Evolutionary conservation across 2,797 vertebrate genomes (phyloP).

Genomic region (Podarcis lilfordi): DNA sequence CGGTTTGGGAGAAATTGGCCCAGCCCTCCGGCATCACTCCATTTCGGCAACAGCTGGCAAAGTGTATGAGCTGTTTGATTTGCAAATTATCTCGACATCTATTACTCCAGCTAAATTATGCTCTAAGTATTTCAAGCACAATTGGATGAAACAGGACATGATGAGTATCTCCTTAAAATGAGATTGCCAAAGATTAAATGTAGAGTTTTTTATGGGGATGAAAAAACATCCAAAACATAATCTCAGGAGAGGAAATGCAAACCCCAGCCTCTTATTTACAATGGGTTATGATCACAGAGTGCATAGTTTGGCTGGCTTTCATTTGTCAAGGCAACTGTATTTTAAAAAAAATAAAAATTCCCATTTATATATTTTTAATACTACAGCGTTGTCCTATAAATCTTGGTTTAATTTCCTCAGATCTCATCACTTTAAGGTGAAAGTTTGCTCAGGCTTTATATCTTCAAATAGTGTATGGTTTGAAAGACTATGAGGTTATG

Average conservation of each 20-base stretch:
- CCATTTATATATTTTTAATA: not conserved
- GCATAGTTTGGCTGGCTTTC: not conserved
- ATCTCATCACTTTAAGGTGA: not conserved
- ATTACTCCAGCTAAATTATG: constrained; percentile 30
- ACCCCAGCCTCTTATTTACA: not conserved
- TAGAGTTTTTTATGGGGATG: not conserved
- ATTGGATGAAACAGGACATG: not conserved
- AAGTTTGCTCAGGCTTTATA: not conserved
- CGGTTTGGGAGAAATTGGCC: not conserved
- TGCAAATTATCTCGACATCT: constrained; percentile 18
- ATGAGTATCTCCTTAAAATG: constrained; percentile 12
- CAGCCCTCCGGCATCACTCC: not conserved
- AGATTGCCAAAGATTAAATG: not conserved
- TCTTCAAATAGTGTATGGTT: not conserved
- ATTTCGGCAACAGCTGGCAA: constrained; percentile 24
- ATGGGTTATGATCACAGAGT: not conserved
- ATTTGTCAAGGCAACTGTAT: not conserved
- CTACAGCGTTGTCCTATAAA: not conserved
- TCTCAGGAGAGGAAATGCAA: not conserved
- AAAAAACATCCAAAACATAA: not conserved
- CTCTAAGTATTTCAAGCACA: constrained; percentile 10
- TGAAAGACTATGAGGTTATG: not conserved
- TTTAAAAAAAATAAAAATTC: not conserved
- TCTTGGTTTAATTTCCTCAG: not conserved
- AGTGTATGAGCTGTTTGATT: constrained; percentile 7